Conservation (phyloP, 1,140 invertebrate species). For the Euglossa dilemma region DNA sequence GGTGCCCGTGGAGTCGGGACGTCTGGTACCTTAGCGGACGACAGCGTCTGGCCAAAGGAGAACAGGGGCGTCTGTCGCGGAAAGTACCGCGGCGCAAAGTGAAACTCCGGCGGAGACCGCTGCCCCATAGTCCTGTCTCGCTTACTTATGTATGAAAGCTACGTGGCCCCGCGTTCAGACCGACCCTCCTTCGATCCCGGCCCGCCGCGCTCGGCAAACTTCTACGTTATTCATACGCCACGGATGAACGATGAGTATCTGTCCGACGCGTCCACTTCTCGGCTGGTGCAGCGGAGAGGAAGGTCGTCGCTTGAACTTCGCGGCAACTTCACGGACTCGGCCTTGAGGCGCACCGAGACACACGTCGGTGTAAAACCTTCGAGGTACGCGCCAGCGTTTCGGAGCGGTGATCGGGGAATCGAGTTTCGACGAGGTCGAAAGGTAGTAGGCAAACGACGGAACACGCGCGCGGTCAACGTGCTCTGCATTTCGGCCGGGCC, state of each 20-base stretch:
- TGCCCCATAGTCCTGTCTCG: constrained; percentile 42
- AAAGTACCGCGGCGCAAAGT: constrained; percentile 65
- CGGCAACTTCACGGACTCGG: constrained; percentile 36
- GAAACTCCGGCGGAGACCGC: constrained; percentile 54
- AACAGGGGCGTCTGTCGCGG: constrained; percentile 33
- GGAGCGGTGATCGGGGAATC: too few relatives aligned
- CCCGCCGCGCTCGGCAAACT: constrained; percentile 58
- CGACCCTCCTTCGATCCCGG: constrained; percentile 9
- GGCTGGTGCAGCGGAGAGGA: not conserved
- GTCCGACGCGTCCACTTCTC: constrained; percentile 54
- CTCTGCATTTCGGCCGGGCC: not conserved
- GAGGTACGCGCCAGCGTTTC: too few relatives aligned
- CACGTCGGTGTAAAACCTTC: too few relatives aligned
- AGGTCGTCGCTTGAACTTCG: constrained; percentile 43
- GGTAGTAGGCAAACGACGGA: not conserved
- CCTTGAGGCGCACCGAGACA: constrained; percentile 5
- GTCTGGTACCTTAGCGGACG: constrained; percentile 39
- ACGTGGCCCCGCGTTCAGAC: constrained; percentile 33
- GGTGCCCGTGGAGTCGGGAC: not conserved
- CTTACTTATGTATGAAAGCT: constrained; percentile 73
- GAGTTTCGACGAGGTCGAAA: too few relatives aligned
- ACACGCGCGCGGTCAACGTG: not conserved
- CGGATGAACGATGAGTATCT: constrained; percentile 73
- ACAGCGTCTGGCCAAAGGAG: constrained; percentile 25
- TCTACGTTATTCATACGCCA: constrained; percentile 74